Evolutionary conservation across 2,113 vertebrate genomes (phyloP).

Genomic region (Canis aureus): DNA sequence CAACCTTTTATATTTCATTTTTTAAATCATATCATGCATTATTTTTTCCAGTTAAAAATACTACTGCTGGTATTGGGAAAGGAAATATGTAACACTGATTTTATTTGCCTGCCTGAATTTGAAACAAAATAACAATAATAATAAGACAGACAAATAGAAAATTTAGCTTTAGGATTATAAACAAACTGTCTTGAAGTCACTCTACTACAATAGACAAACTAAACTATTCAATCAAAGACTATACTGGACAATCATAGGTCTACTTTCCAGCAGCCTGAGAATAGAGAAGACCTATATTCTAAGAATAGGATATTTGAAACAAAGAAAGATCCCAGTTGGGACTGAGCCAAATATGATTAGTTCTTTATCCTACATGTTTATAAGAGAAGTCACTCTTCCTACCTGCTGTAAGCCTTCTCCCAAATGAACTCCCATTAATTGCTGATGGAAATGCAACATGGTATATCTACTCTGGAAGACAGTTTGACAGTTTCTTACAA

Average conservation of each 20-base stretch:
- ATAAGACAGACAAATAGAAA: constrained; percentile 3
- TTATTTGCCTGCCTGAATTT: not conserved
- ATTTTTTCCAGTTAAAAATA: constrained; percentile 46
- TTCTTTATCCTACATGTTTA: not conserved
- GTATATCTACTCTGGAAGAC: not conserved
- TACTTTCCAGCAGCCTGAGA: not conserved
- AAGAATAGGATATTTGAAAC: not conserved
- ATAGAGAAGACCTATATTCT: not conserved
- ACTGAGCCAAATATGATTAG: not conserved
- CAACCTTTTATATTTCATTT: not conserved
- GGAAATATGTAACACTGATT: not conserved
- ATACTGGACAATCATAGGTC: not conserved
- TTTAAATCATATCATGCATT: not conserved
- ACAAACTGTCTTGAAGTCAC: not conserved
- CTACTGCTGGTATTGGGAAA: not conserved
- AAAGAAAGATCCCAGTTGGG: not conserved
- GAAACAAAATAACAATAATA: constrained; percentile 33
- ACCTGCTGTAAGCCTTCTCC: not conserved
- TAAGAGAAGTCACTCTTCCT: not conserved
- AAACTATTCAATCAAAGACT: not conserved
- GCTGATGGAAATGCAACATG: not conserved
- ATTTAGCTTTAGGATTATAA: not conserved
- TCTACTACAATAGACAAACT: not conserved
- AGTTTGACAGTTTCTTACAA: not conserved
- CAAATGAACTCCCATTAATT: not conserved